Evolutionary conservation across 2,113 vertebrate genomes (phyloP), one percentile per base, ranked within the genome.

Genomic region (Acanthochromis polyacanthus): DNA sequence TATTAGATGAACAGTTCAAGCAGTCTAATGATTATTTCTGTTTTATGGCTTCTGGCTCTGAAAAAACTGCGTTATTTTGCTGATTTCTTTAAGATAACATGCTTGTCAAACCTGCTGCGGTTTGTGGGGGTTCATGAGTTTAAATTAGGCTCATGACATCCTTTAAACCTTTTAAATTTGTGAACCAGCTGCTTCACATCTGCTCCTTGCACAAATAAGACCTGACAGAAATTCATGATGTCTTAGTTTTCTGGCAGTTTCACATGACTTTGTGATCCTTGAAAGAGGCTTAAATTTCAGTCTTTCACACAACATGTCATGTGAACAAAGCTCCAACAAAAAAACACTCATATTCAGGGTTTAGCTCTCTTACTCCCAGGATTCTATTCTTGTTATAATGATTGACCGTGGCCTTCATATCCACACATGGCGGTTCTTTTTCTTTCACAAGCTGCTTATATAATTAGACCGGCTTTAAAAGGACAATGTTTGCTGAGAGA

Each of bases 371-470:
- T 61, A 55, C 68, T 69, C 23, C n/a, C 53, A 71, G 4, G 20
- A 45, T 62, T 52, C 12, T 20, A 48, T 17, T 51, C 12, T 57
- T 16, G 45, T 32, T 72, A 52, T 22, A 40, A 63, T 59, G 20
- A 61, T 38, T 15, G 1, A 40, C 12, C 5, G 20, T 56, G 32
- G 50, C 61, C 66, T 75, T 30, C 3, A 58, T 61, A 75, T 75
- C 55, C 76, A 63, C 23, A 32, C 43, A 60, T 14, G 22, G 5
- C 40, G 75, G 58, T 61, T 59, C 50, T 3, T 65, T 71, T 71
- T 45, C 45, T 66, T 80, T 64, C 52, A 46, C 32, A 36, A 48
- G 20, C 14, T 67, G 16, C n/a, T 73, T 38, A 56, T 61, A 74
- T 55, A 74, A 61, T 68, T 61, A 56, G 38, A 68, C 65, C 38